Percentiles rank a stretch among this genome's conserved stretches.
Evolutionary conservation across 2,888 invertebrate genomes (phyloP).

Genomic region (Heteromurus nitidus): DNA sequence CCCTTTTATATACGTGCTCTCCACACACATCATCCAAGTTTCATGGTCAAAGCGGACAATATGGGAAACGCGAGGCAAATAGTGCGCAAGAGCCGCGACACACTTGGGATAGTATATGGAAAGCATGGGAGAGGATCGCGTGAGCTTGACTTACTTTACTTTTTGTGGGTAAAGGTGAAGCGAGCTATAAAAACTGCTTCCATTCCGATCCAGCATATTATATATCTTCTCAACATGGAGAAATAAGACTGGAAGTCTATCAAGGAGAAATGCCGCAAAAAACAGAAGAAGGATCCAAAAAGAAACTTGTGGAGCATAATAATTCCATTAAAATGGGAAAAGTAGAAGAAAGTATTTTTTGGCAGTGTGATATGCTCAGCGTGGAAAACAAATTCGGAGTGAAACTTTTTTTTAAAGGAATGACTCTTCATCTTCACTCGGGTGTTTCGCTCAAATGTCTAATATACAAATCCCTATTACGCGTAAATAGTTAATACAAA

Average conservation of each 20-base stretch:
- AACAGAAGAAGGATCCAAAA: no score
- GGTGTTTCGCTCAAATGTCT: no score
- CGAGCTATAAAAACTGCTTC: conserved; percentile 17
- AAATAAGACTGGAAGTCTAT: background rate
- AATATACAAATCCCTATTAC: conserved; percentile 12
- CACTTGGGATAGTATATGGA: conserved; percentile 5
- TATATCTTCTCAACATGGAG: no score
- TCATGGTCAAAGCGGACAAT: conserved; percentile 58
- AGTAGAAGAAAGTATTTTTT: no score
- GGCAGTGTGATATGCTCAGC: no score
- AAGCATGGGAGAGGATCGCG: background rate
- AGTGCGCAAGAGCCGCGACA: conserved; percentile 55
- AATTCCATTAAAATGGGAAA: no score
- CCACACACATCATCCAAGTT: conserved; percentile 36
- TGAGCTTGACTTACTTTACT: conserved; percentile 61
- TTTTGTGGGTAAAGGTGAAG: conserved; percentile 59
- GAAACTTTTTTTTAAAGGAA: no score
- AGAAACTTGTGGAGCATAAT: no score
- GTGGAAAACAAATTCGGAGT: no score
- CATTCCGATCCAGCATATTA: background rate
- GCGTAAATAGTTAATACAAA: conserved; percentile 37
- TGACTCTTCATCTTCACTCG: no score
- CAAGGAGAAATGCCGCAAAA: conserved; percentile 7
- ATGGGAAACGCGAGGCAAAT: conserved; percentile 9
- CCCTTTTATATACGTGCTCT: background rate